Evolutionary conservation across 2,113 vertebrate species (phyloP).

Genomic region (Pterophyllum scalare): DNA sequence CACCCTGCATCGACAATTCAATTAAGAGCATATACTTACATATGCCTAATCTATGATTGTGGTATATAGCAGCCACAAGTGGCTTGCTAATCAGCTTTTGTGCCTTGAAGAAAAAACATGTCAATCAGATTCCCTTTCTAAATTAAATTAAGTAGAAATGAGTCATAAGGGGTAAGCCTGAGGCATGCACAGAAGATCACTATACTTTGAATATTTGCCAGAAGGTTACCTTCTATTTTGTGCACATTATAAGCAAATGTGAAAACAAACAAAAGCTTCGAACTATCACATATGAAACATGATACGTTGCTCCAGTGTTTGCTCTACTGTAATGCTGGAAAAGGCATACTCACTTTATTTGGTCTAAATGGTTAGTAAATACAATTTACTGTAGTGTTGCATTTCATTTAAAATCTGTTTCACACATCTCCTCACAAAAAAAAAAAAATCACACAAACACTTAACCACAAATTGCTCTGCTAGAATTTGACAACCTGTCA

Average conservation of each 20-base stretch:
- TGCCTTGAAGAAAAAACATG: constrained; percentile 56
- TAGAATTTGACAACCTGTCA: background rate
- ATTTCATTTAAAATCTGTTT: background rate
- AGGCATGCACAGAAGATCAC: constrained; percentile 5
- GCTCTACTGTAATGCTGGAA: background rate
- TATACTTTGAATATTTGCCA: background rate
- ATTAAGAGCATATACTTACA: constrained; percentile 50
- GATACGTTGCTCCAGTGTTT: background rate
- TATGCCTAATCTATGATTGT: constrained; percentile 60
- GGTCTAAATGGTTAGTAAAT: background rate
- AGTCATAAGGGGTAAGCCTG: constrained; percentile 6
- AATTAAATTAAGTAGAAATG: constrained; percentile 45
- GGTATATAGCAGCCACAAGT: constrained; percentile 25
- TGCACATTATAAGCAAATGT: background rate
- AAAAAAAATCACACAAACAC: background rate
- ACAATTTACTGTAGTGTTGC: background rate
- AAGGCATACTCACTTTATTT: background rate
- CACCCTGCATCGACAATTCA: constrained; percentile 41
- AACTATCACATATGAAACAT: background rate
- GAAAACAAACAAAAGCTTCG: background rate
- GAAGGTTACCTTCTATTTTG: background rate
- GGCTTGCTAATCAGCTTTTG: constrained; percentile 62
- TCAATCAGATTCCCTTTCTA: constrained; percentile 51
- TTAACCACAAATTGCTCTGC: background rate
- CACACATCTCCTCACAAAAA: too few species aligned